phyloP scores from a whole-genome alignment of 1,140 invertebrate genomes.

The Chionoecetes opilio region DNA sequence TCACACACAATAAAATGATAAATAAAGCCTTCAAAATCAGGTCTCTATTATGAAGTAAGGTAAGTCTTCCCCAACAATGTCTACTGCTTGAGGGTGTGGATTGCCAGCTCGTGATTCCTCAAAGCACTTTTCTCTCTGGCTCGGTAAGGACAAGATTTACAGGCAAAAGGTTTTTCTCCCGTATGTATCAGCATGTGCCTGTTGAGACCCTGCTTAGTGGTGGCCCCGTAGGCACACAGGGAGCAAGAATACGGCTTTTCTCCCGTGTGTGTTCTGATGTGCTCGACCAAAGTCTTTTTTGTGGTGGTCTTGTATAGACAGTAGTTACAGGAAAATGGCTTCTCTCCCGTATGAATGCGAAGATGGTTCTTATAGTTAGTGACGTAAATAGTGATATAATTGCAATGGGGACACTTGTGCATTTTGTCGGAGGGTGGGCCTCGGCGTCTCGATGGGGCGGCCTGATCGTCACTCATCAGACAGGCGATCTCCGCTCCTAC shows the following conservation, averaged over 20 bases:
- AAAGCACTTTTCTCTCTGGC: slow-evolving; percentile 54
- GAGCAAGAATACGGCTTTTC: slow-evolving; percentile 57
- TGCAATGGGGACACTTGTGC: slow-evolving; percentile 61
- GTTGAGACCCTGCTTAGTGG: slow-evolving; percentile 62
- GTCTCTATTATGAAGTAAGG: too few species aligned
- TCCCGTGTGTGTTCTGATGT: slow-evolving; percentile 54
- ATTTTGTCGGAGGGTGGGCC: slow-evolving; percentile 34
- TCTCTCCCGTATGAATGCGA: slow-evolving; percentile 67
- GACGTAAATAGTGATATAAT: slow-evolving; percentile 57
- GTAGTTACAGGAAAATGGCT: slow-evolving; percentile 60
- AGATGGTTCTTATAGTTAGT: slow-evolving; percentile 63
- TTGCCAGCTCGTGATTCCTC: slow-evolving; percentile 50
- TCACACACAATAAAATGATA: too few species aligned
- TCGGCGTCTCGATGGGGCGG: not conserved
- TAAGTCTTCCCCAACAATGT: too few species aligned
- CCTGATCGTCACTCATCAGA: slow-evolving; percentile 46
- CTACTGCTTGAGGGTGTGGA: slow-evolving; percentile 32
- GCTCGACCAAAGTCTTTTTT: slow-evolving; percentile 54
- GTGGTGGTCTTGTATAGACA: slow-evolving; percentile 59
- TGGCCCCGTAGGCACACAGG: slow-evolving; percentile 47
- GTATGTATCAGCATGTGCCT: slow-evolving; percentile 53
- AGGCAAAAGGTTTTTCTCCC: slow-evolving; percentile 57
- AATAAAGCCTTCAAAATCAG: too few species aligned
- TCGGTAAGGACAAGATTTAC: slow-evolving; percentile 45
- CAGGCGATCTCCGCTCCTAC: slow-evolving; percentile 27